Evolutionary conservation across 2,113 vertebrate species (phyloP), one percentile per base, ranked within the genome.

Genomic region (Callopanchax toddi): DNA sequence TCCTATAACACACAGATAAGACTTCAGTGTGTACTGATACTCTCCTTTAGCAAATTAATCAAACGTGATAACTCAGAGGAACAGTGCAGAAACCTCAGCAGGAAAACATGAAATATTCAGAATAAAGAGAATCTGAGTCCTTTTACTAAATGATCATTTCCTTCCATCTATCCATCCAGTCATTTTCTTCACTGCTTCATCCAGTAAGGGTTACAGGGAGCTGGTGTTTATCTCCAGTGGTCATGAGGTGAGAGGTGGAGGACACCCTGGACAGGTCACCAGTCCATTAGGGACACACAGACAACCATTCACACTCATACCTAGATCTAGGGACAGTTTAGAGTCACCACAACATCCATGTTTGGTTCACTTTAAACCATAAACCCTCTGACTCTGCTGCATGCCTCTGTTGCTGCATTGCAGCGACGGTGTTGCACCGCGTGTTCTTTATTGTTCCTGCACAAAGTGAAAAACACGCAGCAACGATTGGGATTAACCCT

Each of bases 401-500:
- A 26, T 23, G 22, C 48, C 37, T 43, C 34, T 21, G 2, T 11
- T 4, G 11, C 36, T 53, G n/a, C 20, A 43, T 5, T 5, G 26
- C 63, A 26, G 8, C 10, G 46, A 42, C 55, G 56, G 21, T 32
- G 59, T 0, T 26, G 64, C 60, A 13, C 40, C 1, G 11, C 18
- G 9, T n/a, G n/a, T n/a, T n/a, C n/a, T n/a, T n/a, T n/a, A n/a
- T n/a, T n/a, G n/a, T n/a, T n/a, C n/a, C n/a, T n/a, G n/a, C n/a
- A n/a, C n/a, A n/a, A n/a, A 18, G 10, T 57, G 57, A 60, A 25
- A 40, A 52, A 70, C 39, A n/a, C 34, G 20, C n/a, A 71, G n/a
- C n/a, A 63, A 46, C 55, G 67, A 57, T 46, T 53, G 22, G 29
- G 21, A 66, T 63, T 69, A 61, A 55, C 62, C 46, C 67, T 57